Evolutionary conservation across 1,140 invertebrate species (phyloP), one percentile per base, ranked within the genome.

Genomic region (Akabosia matsudoensis): DNA sequence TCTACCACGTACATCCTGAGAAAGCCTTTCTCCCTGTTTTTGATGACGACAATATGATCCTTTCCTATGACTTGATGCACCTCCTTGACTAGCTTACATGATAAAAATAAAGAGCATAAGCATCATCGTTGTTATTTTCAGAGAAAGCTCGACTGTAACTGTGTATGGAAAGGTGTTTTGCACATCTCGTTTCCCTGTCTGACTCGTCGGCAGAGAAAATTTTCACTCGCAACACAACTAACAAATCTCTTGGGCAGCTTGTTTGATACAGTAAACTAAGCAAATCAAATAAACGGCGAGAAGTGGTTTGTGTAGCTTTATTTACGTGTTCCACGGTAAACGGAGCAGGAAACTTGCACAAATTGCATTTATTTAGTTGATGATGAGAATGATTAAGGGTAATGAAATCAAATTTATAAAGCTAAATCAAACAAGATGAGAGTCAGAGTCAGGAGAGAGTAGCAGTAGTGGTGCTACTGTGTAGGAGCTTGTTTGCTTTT

Each of bases 331-430:
- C n/a, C 18, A 45, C 18, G 37, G 37, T 45, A 45, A 24, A 61
- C 4, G 3, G 54, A 67, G 61, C 26, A 61, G 61, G 61, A 67
- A 67, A 67, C 61, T 67, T 31, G 61, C 61, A 67, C 61, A 67
- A 67, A 67, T 67, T 67, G 61, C 61, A 67, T 67, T 67, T 67
- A 67, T 67, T 67, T 67, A 67, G 3, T 67, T 67, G 61, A 67
- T 67, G 61, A 67, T 67, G 61, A 67, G 28, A 67, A 67, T 67
- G 61, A 67, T 67, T 67, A 67, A 67, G 61, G 61, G 24, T 67
- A 67, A 67, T 67, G 61, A 67, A 67, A 67, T 67, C 61, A 67
- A 67, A 67, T 67, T 67, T 67, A 61, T 61, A 67, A 67, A 67
- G 24, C 61, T 31, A 67, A 67, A 67, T 67, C 61, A 67, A 67